Evolutionary conservation across 2,888 invertebrate genomes (phyloP).

Genomic region (Folsomia candida): DNA sequence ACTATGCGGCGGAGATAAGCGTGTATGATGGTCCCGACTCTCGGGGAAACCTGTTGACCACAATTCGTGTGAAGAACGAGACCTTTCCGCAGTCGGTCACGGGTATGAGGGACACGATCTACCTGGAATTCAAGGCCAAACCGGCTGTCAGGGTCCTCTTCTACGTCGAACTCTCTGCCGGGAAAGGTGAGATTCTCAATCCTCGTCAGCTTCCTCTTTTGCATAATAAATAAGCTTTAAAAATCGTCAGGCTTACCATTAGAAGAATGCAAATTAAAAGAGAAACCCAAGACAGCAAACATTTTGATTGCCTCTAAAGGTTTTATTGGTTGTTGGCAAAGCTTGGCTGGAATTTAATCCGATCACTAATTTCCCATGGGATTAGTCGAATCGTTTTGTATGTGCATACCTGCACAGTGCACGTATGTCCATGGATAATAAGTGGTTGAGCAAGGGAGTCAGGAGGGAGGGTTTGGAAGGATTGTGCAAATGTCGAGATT

Average conservation of each 20-base stretch:
- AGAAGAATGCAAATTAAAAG: too few species aligned
- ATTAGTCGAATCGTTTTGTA: too few species aligned
- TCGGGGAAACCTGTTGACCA: slow-evolving; percentile 68
- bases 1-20: slow-evolving; percentile 69
- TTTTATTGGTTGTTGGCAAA: neutral
- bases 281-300: neutral
- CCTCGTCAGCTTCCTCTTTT: neutral
- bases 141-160: slow-evolving; percentile 70
- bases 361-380: slow-evolving; percentile 4
- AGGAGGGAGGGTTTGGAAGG: too few species aligned
- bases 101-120: slow-evolving; percentile 75
- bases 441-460: neutral
- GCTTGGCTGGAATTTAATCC: neutral
- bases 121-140: slow-evolving; percentile 73
- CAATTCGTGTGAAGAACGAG: slow-evolving; percentile 73
- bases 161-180: slow-evolving; percentile 75
- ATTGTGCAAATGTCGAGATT: neutral
- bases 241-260: too few species aligned
- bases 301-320: neutral
- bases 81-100: slow-evolving; percentile 86
- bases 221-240: too few species aligned
- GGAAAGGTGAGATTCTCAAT: slow-evolving; percentile 63
- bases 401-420: neutral
- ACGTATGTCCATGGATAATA: neutral
- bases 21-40: slow-evolving; percentile 74